Evolutionary conservation across 2,797 vertebrate genomes (phyloP).

Genomic region (Enteromius unitaeniatus): DNA sequence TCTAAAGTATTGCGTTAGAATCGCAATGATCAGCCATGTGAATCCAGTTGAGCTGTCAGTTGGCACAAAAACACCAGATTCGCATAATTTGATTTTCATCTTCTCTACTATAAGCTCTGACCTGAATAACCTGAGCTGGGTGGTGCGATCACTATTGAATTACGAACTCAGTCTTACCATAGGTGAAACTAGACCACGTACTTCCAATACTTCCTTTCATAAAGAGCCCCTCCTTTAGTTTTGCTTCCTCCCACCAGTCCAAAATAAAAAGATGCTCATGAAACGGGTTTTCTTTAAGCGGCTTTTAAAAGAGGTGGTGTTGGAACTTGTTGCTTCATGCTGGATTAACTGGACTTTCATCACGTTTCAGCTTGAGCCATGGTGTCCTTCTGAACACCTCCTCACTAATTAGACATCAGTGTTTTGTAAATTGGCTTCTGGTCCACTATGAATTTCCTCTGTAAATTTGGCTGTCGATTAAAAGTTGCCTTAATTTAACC

Average conservation of each 20-base stretch:
- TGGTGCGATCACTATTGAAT: conserved; percentile 65
- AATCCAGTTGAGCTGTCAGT: conserved; percentile 1
- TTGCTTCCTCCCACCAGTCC: neutral
- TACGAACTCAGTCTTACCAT: conserved; percentile 51
- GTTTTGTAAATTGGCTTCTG: conserved; percentile 69
- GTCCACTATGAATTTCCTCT: conserved; percentile 73
- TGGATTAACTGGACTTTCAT: conserved; percentile 42
- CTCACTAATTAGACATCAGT: conserved; percentile 51
- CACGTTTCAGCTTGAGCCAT: conserved; percentile 27
- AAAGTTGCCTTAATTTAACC: conserved; percentile 68
- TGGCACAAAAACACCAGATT: conserved; percentile 21
- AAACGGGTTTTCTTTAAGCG: conserved; percentile 16
- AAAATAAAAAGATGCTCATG: conserved; percentile 1
- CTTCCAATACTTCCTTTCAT: conserved; percentile 51
- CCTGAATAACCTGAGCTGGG: conserved; percentile 62
- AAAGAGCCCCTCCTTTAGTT: neutral
- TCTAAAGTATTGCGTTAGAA: neutral
- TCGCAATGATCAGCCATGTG: conserved; percentile 8
- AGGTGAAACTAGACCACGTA: conserved; percentile 53
- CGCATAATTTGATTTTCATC: conserved; percentile 71
- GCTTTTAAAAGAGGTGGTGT: conserved; percentile 11
- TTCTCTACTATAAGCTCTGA: conserved; percentile 70
- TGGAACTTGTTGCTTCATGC: conserved; percentile 40
- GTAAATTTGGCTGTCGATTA: conserved; percentile 72
- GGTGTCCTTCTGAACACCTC: conserved; percentile 12